Evolutionary conservation across 2,888 invertebrate genomes (phyloP), one percentile per base, ranked within the genome.

Genomic region (Drosophila diplacantha): DNA sequence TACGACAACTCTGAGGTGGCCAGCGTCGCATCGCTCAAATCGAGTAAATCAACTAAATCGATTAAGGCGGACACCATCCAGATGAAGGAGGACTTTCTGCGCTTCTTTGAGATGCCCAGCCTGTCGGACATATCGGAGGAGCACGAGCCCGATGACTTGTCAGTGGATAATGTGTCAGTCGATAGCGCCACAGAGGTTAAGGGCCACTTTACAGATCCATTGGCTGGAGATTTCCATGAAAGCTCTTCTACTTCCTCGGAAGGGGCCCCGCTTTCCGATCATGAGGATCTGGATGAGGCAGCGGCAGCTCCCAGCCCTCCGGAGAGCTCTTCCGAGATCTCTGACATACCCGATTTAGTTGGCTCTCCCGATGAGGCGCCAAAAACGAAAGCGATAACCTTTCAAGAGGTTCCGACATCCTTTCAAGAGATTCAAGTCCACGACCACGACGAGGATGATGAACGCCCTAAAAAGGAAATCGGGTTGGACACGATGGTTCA

Each of bases 61-160:
- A 6, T 12, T 0, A 7, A 11, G 7, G 7, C 3, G 7, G 35
- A 81, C 9, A 12, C 77, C 3, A 24, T 78, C 1, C 9, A 22
- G 16, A 9, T 61, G 9, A 72, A 69, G 32, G 0, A 18, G 0
- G 54, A 75, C 9, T 83, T 86, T 39, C 71, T 85, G 16, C 41
- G 57, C 1, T 5, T n/a, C 0, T 65, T 85, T 11, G 68, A 62
- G 12, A 3, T 73, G 8, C 62, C 84, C 12, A 72, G 44, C 22
- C 11, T 80, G 12, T 71, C 82, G 0, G 69, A 75, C 20, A 32
- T 83, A 3, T 72, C 71, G 8, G 49, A 66, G 20, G 46, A 53
- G n/a, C 59, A 61, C 22, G 53, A 43, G 0, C 32, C 39, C 39
- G 39, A 20, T 26, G 3, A 1, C 29, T 29, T 5, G 9, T 9